Base-by-base conservation (phyloP, 2,888 invertebrate species). In the Drosophila ustulata region DNA sequence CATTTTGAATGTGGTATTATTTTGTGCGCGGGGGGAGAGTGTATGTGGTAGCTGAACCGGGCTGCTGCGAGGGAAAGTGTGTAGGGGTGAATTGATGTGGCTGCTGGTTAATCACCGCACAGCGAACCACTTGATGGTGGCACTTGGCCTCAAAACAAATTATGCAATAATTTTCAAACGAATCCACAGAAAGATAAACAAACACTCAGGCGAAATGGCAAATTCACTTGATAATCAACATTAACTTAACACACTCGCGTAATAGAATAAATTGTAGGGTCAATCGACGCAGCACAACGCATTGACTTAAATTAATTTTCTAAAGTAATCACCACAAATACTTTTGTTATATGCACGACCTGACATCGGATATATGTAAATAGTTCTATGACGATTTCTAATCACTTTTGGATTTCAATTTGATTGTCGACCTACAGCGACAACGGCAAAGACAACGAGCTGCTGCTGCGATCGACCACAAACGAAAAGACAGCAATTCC, bases 401-500 rank as follows among this genome's bases (percentile, higher is more conserved):
- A 47, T 57, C 46, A 57, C 34, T 57, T 66, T 23, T 11, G n/a
- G 7, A 52, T 52, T 43, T 23, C 9, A 34, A 45, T 41, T 34
- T 13, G 58, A 45, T 47, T 50, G 47, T 28, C 41, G 49, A 47
- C 51, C 77, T 58, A 65, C 71, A 75, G 26, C 25, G 26, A n/a
- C 13, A 57, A 63, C 62, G 66, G 4, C 34, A 37, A 4, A 37
- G 34, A n/a, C n/a, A n/a, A 74, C 23, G 57, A 11, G 41, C 43
- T 23, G 18, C 41, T 28, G 9, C 50, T 58, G 58, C 80, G 74
- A 79, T 47, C 88, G 82, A 76, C 90, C 90, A 82, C 88, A 80
- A 80, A 73, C 78, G 70, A 56, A 85, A 77, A 90, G 90, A 83
- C 77, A 89, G 82, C 80, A 82, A 77, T 80, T 87, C 73, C 73